Conservation (phyloP, 2,888 invertebrate genomes). For the Callosobruchus maculatus region DNA sequence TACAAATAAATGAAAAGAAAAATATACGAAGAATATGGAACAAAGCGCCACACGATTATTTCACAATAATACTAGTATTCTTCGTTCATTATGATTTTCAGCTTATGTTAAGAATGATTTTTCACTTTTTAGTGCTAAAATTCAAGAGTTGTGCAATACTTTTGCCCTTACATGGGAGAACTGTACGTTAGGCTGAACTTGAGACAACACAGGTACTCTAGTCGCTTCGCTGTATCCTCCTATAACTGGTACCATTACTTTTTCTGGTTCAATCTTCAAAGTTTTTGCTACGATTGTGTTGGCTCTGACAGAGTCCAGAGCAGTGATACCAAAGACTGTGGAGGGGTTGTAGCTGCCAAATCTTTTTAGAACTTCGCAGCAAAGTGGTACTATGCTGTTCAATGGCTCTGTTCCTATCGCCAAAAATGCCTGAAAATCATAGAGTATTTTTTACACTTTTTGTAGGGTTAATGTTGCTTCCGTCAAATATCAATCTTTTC, state of each 20-base stretch:
- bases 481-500: no score
- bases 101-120: no score
- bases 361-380: constrained; percentile 63
- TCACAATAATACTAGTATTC: no score
- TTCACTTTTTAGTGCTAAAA: no score
- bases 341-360: constrained; percentile 60
- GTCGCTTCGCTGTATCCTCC: constrained; percentile 76
- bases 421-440: constrained; percentile 46
- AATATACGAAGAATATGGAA: no score
- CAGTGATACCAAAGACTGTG: constrained; percentile 70
- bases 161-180: constrained; percentile 40
- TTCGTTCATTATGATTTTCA: no score
- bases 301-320: constrained; percentile 68
- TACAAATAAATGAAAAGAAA: no score
- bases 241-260: constrained; percentile 69
- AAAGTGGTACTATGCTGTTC: constrained; percentile 69
- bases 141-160: constrained; percentile 6
- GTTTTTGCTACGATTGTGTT: constrained; percentile 71
- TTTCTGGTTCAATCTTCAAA: constrained; percentile 59
- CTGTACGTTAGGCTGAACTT: constrained; percentile 53
- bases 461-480: no score
- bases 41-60: no score
- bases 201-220: constrained; percentile 73
- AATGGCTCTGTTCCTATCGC: constrained; percentile 54
- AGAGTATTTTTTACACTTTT: no score